Base-by-base conservation (phyloP, 2,797 vertebrate species). In the Delichon dasypus region DNA sequence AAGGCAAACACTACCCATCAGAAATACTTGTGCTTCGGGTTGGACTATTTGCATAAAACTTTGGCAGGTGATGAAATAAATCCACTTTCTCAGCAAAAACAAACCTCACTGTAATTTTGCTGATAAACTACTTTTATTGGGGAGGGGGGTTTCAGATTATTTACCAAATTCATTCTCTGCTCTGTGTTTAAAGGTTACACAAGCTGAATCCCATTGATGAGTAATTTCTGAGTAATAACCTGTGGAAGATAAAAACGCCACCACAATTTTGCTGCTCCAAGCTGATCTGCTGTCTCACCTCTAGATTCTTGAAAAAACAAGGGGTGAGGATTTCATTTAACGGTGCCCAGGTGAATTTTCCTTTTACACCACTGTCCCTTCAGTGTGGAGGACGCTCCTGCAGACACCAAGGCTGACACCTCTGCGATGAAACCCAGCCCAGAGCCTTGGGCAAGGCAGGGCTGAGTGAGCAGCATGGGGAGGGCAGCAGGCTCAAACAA, bases 401-500 rank as follows among this genome's bases (percentile, higher is more conserved):
- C 87, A 96, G 85, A 90, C 84, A 68, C 19, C 18, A 38, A 64
- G 66, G 23, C 67, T 70, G 87, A 68, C 93, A 95, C n/a, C 57
- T 87, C 36, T 0, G 25, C 48, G 95, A 76, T 58, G 85, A 91
- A 87, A 90, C 47, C 23, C 83, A 91, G 80, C 82, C 82, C 93
- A 88, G 90, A 85, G 48, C 96, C 92, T 73, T 55, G 53, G 74
- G 93, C 93, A 44, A 71, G 91, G 83, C 76, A 93, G 92, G 45
- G 85, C 90, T 23, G 15, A 15, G 85, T 38, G 90, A 96, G 94
- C 82, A 76, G 91, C 81, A 32, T 5, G 8, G 40, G 61, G 76
- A 94, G 86, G 86, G 18, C 94, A 89, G 88, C 97, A 97, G 94
- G 97, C 95, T 95, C 65, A 30, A 88, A 97, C 97, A 96, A 75